A percentile compares a stretch with the other conserved stretches of the same genome.
Evolutionary conservation across 2,888 invertebrate genomes (phyloP).

Genomic region (Blastobasis adustella): DNA sequence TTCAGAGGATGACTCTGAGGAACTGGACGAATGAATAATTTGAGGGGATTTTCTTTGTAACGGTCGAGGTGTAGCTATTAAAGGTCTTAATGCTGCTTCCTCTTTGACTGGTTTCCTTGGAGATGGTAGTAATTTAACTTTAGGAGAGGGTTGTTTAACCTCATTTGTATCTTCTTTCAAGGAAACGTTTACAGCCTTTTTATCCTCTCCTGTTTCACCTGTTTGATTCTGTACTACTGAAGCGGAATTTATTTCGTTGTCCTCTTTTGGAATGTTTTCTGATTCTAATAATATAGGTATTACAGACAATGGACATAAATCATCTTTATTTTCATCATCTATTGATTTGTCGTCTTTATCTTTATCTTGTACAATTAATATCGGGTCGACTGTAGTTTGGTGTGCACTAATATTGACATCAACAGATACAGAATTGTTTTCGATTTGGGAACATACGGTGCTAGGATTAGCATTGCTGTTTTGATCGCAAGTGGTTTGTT

Average conservation of each 20-base stretch:
- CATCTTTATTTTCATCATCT: not conserved
- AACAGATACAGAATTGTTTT: no score
- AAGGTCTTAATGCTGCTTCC: slow-evolving; percentile 68
- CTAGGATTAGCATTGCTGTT: no score
- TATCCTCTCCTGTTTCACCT: slow-evolving; percentile 30
- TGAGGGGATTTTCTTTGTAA: slow-evolving; percentile 70
- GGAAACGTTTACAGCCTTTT: slow-evolving; percentile 35
- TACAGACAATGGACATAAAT: slow-evolving; percentile 7
- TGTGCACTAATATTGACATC: no score
- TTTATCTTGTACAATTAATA: no score
- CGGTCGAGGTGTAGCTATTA: slow-evolving; percentile 78
- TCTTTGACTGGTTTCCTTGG: slow-evolving; percentile 61
- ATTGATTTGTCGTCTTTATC: not conserved
- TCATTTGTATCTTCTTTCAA: slow-evolving; percentile 22
- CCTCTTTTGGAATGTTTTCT: slow-evolving; percentile 47
- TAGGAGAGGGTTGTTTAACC: slow-evolving; percentile 20
- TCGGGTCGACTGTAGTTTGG: no score
- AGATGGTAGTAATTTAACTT: slow-evolving; percentile 14
- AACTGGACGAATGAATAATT: slow-evolving; percentile 53
- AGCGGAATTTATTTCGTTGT: slow-evolving; percentile 13
- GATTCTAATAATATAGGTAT: slow-evolving; percentile 21
- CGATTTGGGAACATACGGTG: no score
- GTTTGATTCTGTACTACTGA: slow-evolving; percentile 11
- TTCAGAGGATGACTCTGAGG: slow-evolving; percentile 60
- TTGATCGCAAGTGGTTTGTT: no score